Evolutionary conservation across 2,888 invertebrate genomes (phyloP).

Genomic region (Coremacera marginata): DNA sequence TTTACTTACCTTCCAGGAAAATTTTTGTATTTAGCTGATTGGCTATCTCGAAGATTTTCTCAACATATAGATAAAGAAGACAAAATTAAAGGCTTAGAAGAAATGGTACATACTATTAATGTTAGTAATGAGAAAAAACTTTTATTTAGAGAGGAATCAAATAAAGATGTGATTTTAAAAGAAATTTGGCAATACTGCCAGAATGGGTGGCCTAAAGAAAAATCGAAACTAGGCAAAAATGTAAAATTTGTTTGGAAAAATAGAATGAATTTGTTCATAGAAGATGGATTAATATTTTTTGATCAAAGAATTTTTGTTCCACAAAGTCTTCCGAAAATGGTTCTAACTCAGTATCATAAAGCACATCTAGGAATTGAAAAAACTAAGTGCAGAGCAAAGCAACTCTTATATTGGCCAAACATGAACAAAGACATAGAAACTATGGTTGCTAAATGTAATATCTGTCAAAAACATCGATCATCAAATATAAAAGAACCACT

Average conservation of each 20-base stretch:
- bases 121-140: too few species aligned
- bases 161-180: too few species aligned
- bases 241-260: too few species aligned
- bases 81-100: too few species aligned
- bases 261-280: too few species aligned
- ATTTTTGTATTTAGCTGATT: slow-evolving; percentile 54
- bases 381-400: slow-evolving; percentile 50
- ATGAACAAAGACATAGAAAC: slow-evolving; percentile 48
- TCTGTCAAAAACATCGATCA: slow-evolving; percentile 37
- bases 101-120: too few species aligned
- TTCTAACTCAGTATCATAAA: slow-evolving; percentile 50
- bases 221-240: too few species aligned
- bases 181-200: too few species aligned
- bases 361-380: slow-evolving; percentile 54
- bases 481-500: too few species aligned
- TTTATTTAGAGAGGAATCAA: too few species aligned
- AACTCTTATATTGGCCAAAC: slow-evolving; percentile 51
- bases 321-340: slow-evolving; percentile 39
- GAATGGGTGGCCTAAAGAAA: too few species aligned
- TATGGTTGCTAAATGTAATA: slow-evolving; percentile 41
- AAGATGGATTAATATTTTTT: slow-evolving; percentile 36
- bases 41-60: slow-evolving; percentile 32
- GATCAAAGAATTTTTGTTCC: slow-evolving; percentile 43
- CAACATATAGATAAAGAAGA: too few species aligned
- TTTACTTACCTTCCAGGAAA: slow-evolving; percentile 52